Evolutionary conservation across 1,140 invertebrate species (phyloP).

Genomic region (Brachionus sp.): DNA sequence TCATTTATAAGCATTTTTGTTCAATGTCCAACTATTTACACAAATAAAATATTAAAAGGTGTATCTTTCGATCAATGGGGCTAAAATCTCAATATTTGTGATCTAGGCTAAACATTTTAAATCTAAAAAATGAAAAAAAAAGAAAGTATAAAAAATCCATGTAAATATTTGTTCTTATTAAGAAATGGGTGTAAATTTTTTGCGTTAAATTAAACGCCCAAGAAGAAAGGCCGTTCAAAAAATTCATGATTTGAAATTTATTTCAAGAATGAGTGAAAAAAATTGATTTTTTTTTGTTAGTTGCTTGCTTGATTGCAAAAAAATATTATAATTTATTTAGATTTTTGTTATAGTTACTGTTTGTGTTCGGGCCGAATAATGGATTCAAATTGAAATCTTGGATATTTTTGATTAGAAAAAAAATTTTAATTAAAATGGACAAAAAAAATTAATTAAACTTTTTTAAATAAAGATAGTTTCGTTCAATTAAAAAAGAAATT

Average conservation of each 20-base stretch:
- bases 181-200: not conserved
- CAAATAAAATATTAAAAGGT: constrained; percentile 8
- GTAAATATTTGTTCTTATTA: not conserved
- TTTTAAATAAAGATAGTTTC: not conserved
- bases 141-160: not conserved
- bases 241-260: not conserved
- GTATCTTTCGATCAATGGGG: not conserved
- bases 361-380: not conserved
- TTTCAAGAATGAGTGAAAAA: constrained; percentile 12
- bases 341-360: constrained; percentile 33
- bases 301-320: constrained; percentile 13
- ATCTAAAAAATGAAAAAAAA: not conserved
- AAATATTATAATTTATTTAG: constrained; percentile 34
- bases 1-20: constrained; percentile 36
- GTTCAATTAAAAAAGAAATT: not conserved
- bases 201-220: not conserved
- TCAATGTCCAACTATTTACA: not conserved
- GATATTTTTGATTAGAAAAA: not conserved
- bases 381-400: constrained; percentile 14
- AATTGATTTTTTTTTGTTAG: not conserved
- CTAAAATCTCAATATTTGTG: not conserved
- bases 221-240: not conserved
- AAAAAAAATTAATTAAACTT: not conserved
- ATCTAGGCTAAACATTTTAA: constrained; percentile 4
- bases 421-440: not conserved